phyloP scores from a whole-genome alignment of 92 coral and sea anemone genomes.

The Epizoanthus illoricatus region DNA sequence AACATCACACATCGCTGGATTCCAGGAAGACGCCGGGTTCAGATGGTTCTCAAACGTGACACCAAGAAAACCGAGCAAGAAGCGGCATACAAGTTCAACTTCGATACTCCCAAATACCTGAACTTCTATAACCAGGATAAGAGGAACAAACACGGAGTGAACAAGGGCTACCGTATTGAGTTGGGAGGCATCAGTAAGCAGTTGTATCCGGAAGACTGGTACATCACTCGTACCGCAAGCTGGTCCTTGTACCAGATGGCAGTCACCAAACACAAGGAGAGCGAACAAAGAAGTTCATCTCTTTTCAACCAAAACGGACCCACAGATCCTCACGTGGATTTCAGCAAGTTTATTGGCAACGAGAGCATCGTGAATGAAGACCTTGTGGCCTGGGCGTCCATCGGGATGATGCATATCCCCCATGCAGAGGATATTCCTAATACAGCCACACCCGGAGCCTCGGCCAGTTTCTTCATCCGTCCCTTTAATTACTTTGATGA shows the following conservation, averaged over 20 bases:
- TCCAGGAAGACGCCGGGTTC: slow-evolving; percentile 57
- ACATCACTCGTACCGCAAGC: slow-evolving; percentile 60
- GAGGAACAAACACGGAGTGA: slow-evolving; percentile 70
- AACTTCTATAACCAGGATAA: slow-evolving; percentile 69
- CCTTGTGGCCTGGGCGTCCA: slow-evolving; percentile 89
- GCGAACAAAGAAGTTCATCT: slow-evolving; percentile 75
- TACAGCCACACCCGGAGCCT: slow-evolving; percentile 76
- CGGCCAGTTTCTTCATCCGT: slow-evolving; percentile 82
- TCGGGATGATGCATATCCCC: slow-evolving; percentile 89
- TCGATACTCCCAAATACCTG: slow-evolving; percentile 77
- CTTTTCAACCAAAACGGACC: slow-evolving; percentile 75
- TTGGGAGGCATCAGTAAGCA: slow-evolving; percentile 64
- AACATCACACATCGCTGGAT: slow-evolving; percentile 79
- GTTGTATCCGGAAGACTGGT: slow-evolving; percentile 86
- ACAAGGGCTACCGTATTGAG: slow-evolving; percentile 86
- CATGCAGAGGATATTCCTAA: slow-evolving; percentile 94
- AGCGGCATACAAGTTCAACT: slow-evolving; percentile 82
- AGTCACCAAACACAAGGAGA: slow-evolving; percentile 82
- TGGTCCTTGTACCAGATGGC: slow-evolving; percentile 91
- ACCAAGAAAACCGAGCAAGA: slow-evolving; percentile 75
- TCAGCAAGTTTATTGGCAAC: slow-evolving; percentile 70
- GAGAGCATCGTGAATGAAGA: slow-evolving; percentile 85
- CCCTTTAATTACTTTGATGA: slow-evolving; percentile 93
- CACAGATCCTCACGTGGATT: slow-evolving; percentile 75
- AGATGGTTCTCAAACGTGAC: slow-evolving; percentile 69